These are phyloP conservation scores for Eptatretus burgeri DNA, from an alignment of 2,113 vertebrate species.

Conservation along the genomic window DNA sequence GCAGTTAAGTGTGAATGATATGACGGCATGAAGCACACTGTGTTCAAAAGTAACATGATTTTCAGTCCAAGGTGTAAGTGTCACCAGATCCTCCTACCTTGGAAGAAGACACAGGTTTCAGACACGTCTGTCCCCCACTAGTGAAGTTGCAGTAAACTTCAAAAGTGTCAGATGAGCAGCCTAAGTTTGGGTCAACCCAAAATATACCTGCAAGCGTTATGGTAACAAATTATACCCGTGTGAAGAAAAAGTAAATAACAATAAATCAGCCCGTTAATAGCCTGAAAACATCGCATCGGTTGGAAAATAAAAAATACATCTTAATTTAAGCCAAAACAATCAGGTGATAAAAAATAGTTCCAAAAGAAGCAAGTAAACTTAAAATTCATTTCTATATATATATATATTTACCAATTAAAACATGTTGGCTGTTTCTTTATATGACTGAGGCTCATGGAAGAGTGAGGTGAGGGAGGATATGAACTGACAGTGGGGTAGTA, in stretches of 20 bases:
- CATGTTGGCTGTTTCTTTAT: too few species aligned
- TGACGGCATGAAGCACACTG: not conserved
- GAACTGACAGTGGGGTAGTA: too few species aligned
- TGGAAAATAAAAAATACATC: too few species aligned
- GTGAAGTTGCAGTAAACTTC: conserved; percentile 93
- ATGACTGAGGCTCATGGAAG: too few species aligned
- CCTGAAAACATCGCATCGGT: too few species aligned
- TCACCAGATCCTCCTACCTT: conserved; percentile 24
- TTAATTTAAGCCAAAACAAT: too few species aligned
- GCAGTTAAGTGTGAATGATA: not conserved
- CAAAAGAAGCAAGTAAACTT: too few species aligned
- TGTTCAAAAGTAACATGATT: not conserved
- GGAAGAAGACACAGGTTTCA: conserved; percentile 36
- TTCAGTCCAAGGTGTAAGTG: not conserved
- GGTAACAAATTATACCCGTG: conserved; percentile 1
- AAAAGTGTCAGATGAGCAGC: conserved; percentile 69
- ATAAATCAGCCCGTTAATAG: too few species aligned
- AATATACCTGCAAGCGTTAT: conserved; percentile 33
- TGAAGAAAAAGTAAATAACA: conserved; percentile 1
- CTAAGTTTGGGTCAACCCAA: conserved; percentile 91
- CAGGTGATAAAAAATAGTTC: too few species aligned
- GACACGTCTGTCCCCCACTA: conserved; percentile 74
- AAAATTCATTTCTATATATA: too few species aligned
- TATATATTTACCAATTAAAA: too few species aligned
- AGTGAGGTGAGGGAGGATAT: too few species aligned